Evolutionary conservation across 2,888 invertebrate species (phyloP).

Genomic region (Xestia rhomboidea): DNA sequence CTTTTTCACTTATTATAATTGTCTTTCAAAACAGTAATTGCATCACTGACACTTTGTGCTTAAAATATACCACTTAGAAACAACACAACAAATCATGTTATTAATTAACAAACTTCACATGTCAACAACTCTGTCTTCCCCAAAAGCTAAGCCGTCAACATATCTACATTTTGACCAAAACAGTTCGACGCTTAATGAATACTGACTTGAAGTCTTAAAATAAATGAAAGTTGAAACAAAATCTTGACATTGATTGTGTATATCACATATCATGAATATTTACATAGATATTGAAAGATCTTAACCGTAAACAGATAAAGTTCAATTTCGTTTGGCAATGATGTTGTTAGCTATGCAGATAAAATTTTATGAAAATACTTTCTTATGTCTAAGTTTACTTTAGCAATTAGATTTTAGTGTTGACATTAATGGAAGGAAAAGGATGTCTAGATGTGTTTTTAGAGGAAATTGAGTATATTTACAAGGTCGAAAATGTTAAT

Average conservation of each 20-base stretch:
- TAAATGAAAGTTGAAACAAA: slow-evolving; percentile 62
- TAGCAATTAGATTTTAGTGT: slow-evolving; percentile 23
- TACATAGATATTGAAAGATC: slow-evolving; percentile 23
- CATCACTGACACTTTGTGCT: neutral
- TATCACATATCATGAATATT: slow-evolving; percentile 58
- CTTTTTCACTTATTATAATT: slow-evolving; percentile 1
- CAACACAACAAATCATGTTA: neutral
- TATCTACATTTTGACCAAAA: slow-evolving; percentile 50
- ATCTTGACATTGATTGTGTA: slow-evolving; percentile 56
- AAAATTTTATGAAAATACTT: slow-evolving; percentile 52
- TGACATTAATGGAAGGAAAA: slow-evolving; percentile 33
- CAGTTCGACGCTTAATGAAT: slow-evolving; percentile 26
- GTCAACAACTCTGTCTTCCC: slow-evolving; percentile 1
- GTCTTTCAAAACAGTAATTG: neutral
- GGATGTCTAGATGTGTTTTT: slow-evolving; percentile 12
- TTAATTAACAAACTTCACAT: neutral
- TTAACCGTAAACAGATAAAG: slow-evolving; percentile 16
- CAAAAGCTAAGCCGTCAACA: slow-evolving; percentile 25
- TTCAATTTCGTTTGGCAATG: slow-evolving; percentile 27
- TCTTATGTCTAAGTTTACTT: slow-evolving; percentile 45
- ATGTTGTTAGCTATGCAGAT: slow-evolving; percentile 25
- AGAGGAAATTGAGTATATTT: neutral
- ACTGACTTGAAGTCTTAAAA: slow-evolving; percentile 52
- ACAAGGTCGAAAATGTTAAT: slow-evolving; percentile 17
- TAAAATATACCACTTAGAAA: neutral